Conservation (phyloP, 2,797 vertebrate genomes). For the Poecilia picta region DNA sequence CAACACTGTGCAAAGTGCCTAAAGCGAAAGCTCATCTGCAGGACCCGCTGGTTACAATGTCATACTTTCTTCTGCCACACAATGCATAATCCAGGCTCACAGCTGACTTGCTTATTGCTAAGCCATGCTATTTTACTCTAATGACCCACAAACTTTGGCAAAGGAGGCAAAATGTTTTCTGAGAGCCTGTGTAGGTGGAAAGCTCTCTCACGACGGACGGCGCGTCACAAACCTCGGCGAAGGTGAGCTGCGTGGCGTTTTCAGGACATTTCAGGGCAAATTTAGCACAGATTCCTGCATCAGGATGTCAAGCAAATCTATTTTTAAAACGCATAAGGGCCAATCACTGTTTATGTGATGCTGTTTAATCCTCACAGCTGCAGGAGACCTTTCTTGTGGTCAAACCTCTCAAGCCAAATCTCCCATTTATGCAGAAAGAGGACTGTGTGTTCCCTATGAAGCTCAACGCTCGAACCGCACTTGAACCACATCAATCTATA, state of each 20-base stretch:
- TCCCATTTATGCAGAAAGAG: slow-evolving; percentile 42
- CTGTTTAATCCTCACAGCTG: slow-evolving; percentile 38
- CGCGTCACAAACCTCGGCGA: slow-evolving; percentile 40
- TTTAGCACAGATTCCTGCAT: slow-evolving; percentile 47
- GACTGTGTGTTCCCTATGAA: slow-evolving; percentile 18
- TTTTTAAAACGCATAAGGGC: slow-evolving; percentile 51
- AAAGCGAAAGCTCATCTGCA: slow-evolving; percentile 18
- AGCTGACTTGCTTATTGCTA: slow-evolving; percentile 29
- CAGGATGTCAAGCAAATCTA: slow-evolving; percentile 52
- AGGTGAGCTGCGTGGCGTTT: slow-evolving; percentile 49
- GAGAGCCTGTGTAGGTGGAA: slow-evolving; percentile 5
- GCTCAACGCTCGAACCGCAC: not conserved
- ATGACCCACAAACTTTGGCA: slow-evolving; percentile 25
- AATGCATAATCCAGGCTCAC: slow-evolving; percentile 45
- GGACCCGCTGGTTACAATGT: slow-evolving; percentile 42
- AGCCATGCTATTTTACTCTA: slow-evolving; percentile 28
- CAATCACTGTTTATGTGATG: slow-evolving; percentile 55
- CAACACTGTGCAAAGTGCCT: not conserved
- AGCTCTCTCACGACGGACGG: slow-evolving; percentile 20
- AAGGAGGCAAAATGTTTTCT: slow-evolving; percentile 26
- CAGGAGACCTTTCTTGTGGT: slow-evolving; percentile 56
- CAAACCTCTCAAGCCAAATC: slow-evolving; percentile 43
- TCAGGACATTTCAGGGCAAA: slow-evolving; percentile 49
- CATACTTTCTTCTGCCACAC: slow-evolving; percentile 32
- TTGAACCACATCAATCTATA: slow-evolving; percentile 56